phyloP scores from a whole-genome alignment of 2,113 vertebrate genomes.

The Ptychochromis oligacanthus region DNA sequence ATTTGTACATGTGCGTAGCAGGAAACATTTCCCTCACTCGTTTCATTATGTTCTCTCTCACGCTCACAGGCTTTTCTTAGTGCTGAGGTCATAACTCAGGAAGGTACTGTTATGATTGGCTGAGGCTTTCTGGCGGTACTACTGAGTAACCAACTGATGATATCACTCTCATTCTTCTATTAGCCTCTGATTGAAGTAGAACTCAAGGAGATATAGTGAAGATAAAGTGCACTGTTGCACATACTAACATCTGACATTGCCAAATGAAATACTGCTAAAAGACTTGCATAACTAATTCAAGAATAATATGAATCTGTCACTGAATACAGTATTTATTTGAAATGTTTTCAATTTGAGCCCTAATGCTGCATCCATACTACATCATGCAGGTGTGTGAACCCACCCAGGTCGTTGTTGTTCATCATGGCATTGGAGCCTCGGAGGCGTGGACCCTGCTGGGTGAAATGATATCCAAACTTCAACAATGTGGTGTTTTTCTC shows the following conservation, averaged over 20 bases:
- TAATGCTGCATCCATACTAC: not conserved
- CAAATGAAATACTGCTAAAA: slow-evolving; percentile 33
- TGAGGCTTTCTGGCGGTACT: slow-evolving; percentile 27
- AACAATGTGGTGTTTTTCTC: slow-evolving; percentile 93
- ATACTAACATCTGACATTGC: not conserved
- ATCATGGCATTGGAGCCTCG: slow-evolving; percentile 97
- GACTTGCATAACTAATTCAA: not conserved
- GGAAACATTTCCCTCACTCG: not conserved
- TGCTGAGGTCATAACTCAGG: slow-evolving; percentile 63
- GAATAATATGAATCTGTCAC: not conserved
- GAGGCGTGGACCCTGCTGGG: slow-evolving; percentile 95
- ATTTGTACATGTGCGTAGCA: not conserved
- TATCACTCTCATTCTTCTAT: slow-evolving; percentile 49
- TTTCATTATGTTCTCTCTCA: slow-evolving; percentile 19
- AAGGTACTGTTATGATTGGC: slow-evolving; percentile 66
- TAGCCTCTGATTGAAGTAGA: slow-evolving; percentile 47
- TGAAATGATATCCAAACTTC: slow-evolving; percentile 98
- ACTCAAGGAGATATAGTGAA: slow-evolving; percentile 49
- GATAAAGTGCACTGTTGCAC: slow-evolving; percentile 47
- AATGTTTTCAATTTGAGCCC: not conserved
- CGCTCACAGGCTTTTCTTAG: slow-evolving; percentile 41
- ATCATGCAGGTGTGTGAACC: slow-evolving; percentile 54
- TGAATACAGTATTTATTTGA: not conserved
- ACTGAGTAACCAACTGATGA: slow-evolving; percentile 50
- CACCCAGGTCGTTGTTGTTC: slow-evolving; percentile 98